phyloP scores from a whole-genome alignment of 1,140 invertebrate species.

The Drosophila kepulauana region DNA sequence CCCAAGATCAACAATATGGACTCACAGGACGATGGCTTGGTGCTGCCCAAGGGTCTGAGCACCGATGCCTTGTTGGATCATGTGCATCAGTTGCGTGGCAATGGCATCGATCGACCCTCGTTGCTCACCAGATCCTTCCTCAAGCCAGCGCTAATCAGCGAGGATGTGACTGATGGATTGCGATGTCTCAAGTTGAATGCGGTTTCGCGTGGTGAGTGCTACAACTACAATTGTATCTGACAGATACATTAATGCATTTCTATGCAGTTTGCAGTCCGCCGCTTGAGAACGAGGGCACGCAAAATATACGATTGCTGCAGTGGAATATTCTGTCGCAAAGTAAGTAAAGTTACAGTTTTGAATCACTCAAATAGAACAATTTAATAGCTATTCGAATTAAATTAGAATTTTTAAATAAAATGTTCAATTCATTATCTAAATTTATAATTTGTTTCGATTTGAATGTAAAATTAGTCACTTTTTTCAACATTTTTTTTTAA shows the following conservation, averaged over 20 bases:
- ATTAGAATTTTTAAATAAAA: too few species aligned
- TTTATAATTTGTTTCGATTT: too few species aligned
- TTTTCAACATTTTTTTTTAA: too few species aligned
- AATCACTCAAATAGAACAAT: too few species aligned
- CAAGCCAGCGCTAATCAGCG: conserved; percentile 49
- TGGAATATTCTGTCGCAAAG: conserved; percentile 93
- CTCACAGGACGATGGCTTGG: conserved; percentile 87
- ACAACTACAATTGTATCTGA: background rate
- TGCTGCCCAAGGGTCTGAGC: conserved; percentile 86
- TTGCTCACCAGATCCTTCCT: conserved; percentile 74
- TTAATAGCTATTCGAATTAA: too few species aligned
- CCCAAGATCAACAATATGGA: conserved; percentile 89
- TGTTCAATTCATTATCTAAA: too few species aligned
- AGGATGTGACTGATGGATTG: conserved; percentile 80
- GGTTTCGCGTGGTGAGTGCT: conserved; percentile 72
- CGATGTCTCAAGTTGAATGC: conserved; percentile 85
- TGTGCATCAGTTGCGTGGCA: conserved; percentile 84
- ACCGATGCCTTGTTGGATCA: conserved; percentile 86
- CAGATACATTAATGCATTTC: conserved; percentile 5
- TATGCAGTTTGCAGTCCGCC: conserved; percentile 68
- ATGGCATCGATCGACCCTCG: conserved; percentile 58
- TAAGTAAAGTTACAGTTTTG: conserved; percentile 76
- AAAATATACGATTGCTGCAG: conserved; percentile 88
- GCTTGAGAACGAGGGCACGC: conserved; percentile 49
- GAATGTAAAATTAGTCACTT: too few species aligned